Percentiles rank a stretch among this genome's conserved stretches.
phyloP scores from a whole-genome alignment of 2,113 vertebrate genomes.

The Alethe diademata region DNA sequence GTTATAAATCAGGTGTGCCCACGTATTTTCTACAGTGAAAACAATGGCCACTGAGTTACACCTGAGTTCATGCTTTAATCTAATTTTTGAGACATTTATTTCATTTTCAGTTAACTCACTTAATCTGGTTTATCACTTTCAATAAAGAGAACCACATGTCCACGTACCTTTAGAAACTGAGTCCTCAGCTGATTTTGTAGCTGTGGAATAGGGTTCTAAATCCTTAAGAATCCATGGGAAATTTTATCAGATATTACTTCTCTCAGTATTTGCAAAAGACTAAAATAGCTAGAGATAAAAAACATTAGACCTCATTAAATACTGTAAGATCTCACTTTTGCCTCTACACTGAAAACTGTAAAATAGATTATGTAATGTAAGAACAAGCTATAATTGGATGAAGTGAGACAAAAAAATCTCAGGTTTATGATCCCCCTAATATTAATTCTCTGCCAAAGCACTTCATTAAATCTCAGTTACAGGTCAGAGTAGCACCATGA shows the following conservation, averaged over 20 bases:
- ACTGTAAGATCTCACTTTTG: neutral
- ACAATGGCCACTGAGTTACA: neutral
- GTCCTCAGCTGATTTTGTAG: neutral
- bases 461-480: slow-evolving; percentile 60
- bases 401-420: slow-evolving; percentile 37
- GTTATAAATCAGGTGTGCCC: neutral
- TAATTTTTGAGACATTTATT: neutral
- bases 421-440: slow-evolving; percentile 43
- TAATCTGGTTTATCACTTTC: neutral
- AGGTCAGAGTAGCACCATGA: slow-evolving; percentile 48
- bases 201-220: neutral
- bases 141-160: neutral
- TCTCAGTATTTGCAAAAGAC: neutral
- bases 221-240: neutral
- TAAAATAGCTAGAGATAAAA: slow-evolving; percentile 21
- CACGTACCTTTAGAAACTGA: neutral
- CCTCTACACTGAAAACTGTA: neutral
- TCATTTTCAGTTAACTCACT: neutral
- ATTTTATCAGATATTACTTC: neutral
- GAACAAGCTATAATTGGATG: slow-evolving; percentile 50
- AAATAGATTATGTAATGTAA: slow-evolving; percentile 53
- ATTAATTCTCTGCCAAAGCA: slow-evolving; percentile 59
- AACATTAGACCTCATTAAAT: neutral
- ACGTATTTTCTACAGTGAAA: neutral
- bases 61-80: neutral